Percentiles rank a stretch among this genome's conserved stretches.
Conservation (phyloP, 1,140 invertebrate genomes). For the Diorhabda carinulata region DNA sequence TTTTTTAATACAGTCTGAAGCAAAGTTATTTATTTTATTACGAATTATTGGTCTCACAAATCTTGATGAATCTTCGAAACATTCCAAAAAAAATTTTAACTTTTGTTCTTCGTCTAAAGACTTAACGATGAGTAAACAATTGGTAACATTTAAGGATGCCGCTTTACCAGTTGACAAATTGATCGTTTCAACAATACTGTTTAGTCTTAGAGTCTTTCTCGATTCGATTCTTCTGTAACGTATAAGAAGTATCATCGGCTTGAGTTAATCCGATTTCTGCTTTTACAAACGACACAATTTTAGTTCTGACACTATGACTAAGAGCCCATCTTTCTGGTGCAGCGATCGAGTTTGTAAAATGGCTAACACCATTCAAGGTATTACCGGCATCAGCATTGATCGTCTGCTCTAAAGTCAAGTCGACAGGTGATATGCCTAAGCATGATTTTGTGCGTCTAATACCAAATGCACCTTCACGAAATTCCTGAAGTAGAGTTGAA, state of each 20-base stretch:
- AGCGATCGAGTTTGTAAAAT: conserved; percentile 37
- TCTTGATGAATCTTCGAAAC: conserved; percentile 30
- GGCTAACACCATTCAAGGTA: conserved; percentile 33
- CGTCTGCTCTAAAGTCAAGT: conserved; percentile 32
- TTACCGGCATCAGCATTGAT: conserved; percentile 36
- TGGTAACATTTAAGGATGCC: conserved; percentile 27
- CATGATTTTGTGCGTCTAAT: conserved; percentile 21
- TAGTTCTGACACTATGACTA: conserved; percentile 38
- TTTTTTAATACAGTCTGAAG: conserved; percentile 28
- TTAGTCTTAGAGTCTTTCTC: conserved; percentile 31
- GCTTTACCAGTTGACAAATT: conserved; percentile 38
- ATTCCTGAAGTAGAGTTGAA: conserved; percentile 34
- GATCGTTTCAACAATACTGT: conserved; percentile 27
- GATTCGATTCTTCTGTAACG: conserved; percentile 32
- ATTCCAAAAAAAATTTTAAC: conserved; percentile 35
- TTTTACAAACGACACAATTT: conserved; percentile 26
- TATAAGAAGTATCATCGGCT: conserved; percentile 30
- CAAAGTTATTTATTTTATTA: conserved; percentile 39
- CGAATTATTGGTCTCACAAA: conserved; percentile 36
- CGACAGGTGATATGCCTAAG: conserved; percentile 24
- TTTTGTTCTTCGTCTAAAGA: conserved; percentile 33
- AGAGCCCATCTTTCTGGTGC: conserved; percentile 39
- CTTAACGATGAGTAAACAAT: conserved; percentile 34
- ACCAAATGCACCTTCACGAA: conserved; percentile 26
- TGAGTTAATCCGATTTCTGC: conserved; percentile 18